Conservation (phyloP, 2,113 vertebrate species). For the Donacobius atricapilla region DNA sequence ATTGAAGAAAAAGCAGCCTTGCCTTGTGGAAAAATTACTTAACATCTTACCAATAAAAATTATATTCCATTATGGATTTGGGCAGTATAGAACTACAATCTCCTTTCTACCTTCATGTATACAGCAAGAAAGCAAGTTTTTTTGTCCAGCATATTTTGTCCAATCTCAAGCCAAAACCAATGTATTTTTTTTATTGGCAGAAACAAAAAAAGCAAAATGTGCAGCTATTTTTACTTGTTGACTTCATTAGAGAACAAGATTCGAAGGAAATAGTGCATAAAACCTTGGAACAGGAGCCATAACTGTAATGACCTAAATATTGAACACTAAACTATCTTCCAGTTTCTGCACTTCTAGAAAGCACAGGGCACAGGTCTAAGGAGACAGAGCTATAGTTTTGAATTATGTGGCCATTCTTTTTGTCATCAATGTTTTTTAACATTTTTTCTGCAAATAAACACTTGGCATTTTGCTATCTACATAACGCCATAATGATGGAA, state of each 20-base stretch:
- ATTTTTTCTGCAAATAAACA: neutral
- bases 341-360: neutral
- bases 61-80: neutral
- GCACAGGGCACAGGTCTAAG: neutral
- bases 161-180: neutral
- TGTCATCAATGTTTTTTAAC: neutral
- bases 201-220: neutral
- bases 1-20: neutral
- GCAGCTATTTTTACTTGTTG: neutral
- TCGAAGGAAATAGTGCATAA: neutral
- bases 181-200: neutral
- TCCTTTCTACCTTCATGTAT: neutral
- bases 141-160: neutral
- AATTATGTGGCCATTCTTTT: neutral
- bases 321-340: neutral
- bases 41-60: neutral
- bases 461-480: neutral
- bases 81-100: neutral
- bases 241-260: neutral
- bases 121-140: neutral
- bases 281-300: neutral
- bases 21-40: neutral
- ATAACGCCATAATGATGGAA: neutral
- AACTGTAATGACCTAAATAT: neutral
- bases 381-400: neutral